Base-by-base conservation (phyloP, 53 echinoderm and acorn worm genomes). In the Astropecten irregularis region DNA sequence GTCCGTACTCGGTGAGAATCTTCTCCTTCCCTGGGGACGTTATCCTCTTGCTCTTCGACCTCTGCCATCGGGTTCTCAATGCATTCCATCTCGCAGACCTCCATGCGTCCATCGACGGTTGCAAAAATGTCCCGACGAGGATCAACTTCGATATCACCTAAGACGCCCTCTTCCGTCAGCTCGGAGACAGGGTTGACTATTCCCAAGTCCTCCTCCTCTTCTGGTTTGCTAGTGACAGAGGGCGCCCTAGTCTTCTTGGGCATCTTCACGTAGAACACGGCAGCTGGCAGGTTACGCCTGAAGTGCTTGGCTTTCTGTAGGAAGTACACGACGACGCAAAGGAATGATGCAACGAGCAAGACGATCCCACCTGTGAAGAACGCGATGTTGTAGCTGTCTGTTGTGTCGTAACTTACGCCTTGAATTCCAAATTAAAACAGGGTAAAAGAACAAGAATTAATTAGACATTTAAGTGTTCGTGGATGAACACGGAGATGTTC, bases 371-470 rank as follows among this genome's bases (percentile, higher is more conserved):
- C 76, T 22, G 27, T 39, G 60, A 76, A 76, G 42, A 76, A 76
- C 19, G 58, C 76, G 27, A 59, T 35, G 31, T 76, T 42, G 44
- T 76, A 76, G 20, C 27, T 58, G 10, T 76, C 27, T 40, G 42
- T 39, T 26, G 14, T 40, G 76, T 76, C 76, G 59, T 59, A 76
- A 9, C 28, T 38, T 40, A 76, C 16, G 31, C 76, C 76, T 76
- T 22, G 4, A 40, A 55, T 15, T 18, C 15, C 0, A 15, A 73
- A 65, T 13, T n/a, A 13, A 35, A 1, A 38, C 47, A 46, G 8
- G 8, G 47, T 8, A 14, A 46, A 8, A 46, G 8, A n/a, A n/a
- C n/a, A n/a, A n/a, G n/a, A n/a, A n/a, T n/a, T n/a, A n/a, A n/a
- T n/a, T n/a, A n/a, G n/a, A n/a, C n/a, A n/a, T n/a, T n/a, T n/a